Evolutionary conservation across 2,113 vertebrate species (phyloP).

Genomic region (Pandion haliaetus): DNA sequence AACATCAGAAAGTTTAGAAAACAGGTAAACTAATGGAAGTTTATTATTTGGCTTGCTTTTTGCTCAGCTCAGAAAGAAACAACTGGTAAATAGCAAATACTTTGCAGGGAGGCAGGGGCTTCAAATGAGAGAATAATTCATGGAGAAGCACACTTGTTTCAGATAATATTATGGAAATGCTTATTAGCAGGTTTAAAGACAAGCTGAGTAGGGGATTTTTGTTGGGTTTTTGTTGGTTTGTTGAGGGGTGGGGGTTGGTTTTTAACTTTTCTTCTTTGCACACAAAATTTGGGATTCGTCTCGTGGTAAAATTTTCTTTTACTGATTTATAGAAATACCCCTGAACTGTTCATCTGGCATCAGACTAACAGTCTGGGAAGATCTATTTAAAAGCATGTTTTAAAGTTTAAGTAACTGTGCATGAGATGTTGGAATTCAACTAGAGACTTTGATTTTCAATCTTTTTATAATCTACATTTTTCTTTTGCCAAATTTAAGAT

Average conservation of each 20-base stretch:
- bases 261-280: not conserved
- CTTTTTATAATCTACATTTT: not conserved
- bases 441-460: not conserved
- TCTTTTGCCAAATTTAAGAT: conserved; percentile 29
- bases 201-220: not conserved
- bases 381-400: conserved; percentile 5
- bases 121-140: not conserved
- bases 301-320: not conserved
- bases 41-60: not conserved
- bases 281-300: not conserved
- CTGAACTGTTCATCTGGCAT: not conserved
- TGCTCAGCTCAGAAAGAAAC: not conserved
- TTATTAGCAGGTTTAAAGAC: not conserved
- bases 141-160: not conserved
- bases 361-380: not conserved
- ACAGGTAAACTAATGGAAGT: not conserved
- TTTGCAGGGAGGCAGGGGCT: not conserved
- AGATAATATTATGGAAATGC: not conserved
- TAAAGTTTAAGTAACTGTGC: not conserved
- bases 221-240: not conserved
- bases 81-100: not conserved
- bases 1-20: not conserved
- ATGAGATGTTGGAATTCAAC: not conserved
- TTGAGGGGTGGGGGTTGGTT: rapidly evolving
- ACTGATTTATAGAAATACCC: not conserved